phyloP scores from a whole-genome alignment of 1,140 invertebrate species.

The Caenorhabditis inopinata region DNA sequence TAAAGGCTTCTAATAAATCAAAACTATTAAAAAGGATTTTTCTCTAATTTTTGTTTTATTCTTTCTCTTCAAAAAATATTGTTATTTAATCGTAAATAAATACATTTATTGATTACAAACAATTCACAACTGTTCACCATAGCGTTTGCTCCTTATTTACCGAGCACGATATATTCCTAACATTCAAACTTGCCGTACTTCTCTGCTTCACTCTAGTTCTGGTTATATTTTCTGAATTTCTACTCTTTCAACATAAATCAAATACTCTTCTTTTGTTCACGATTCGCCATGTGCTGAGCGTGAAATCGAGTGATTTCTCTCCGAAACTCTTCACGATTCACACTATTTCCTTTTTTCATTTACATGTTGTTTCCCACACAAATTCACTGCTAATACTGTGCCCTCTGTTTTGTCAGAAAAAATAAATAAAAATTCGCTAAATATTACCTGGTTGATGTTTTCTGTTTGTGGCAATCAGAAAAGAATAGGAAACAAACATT shows the following conservation, averaged over 20 bases:
- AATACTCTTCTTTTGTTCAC: conserved; percentile 13
- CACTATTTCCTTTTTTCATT: not conserved
- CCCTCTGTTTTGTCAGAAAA: not conserved
- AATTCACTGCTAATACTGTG: not conserved
- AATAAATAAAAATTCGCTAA: not conserved
- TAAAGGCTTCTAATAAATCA: no score
- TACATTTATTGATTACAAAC: not conserved
- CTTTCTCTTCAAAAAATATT: no score
- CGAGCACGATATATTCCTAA: not conserved
- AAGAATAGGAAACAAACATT: no score
- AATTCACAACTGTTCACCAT: not conserved
- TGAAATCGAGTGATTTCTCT: conserved; percentile 22
- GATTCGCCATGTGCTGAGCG: conserved; percentile 10
- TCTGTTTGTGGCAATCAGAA: no score
- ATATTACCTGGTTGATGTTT: no score
- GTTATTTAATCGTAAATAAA: no score
- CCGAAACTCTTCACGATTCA: not conserved
- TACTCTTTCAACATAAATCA: not conserved
- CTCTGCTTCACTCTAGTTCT: not conserved
- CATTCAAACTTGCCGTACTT: not conserved
- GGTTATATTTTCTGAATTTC: not conserved
- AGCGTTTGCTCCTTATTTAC: not conserved
- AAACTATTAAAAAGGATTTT: no score
- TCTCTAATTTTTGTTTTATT: no score
- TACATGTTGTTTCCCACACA: not conserved